Percentiles rank a stretch among this genome's conserved stretches.
Evolutionary conservation across 2,113 vertebrate species (phyloP).

Genomic region (Sinocyclocheilus anshuiensis): DNA sequence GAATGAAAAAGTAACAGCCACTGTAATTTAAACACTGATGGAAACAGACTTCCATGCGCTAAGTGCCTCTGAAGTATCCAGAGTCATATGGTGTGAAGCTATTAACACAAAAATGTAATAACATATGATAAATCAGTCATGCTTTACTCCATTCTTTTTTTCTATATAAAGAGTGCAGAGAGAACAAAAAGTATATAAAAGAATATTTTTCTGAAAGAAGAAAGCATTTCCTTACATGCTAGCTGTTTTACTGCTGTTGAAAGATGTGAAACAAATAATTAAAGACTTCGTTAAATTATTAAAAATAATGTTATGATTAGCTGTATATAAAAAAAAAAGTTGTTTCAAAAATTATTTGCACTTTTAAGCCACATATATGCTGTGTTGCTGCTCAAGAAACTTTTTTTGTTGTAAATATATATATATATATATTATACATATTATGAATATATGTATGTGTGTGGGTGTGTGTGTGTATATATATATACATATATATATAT

Average conservation of each 20-base stretch:
- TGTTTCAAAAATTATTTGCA: neutral
- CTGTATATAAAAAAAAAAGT: too few species aligned
- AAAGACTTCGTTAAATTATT: neutral
- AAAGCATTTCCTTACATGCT: neutral
- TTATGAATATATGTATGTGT: too few species aligned
- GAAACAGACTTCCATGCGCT: conserved; percentile 14
- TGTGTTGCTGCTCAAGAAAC: neutral
- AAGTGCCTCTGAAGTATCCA: conserved; percentile 17
- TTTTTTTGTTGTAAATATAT: neutral
- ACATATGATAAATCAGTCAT: conserved; percentile 20
- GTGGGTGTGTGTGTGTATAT: too few species aligned
- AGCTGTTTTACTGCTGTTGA: neutral
- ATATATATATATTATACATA: too few species aligned
- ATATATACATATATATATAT: too few species aligned
- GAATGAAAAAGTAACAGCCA: conserved; percentile 27
- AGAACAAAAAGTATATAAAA: neutral
- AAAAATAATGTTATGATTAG: neutral
- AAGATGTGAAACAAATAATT: neutral
- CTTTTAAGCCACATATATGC: neutral
- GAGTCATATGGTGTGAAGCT: conserved; percentile 24
- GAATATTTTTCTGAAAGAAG: neutral
- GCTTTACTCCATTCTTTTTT: conserved; percentile 6
- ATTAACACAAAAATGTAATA: conserved; percentile 41
- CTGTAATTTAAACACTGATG: conserved; percentile 13
- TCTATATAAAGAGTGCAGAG: neutral